Percentiles rank a stretch among this genome's conserved stretches.
phyloP scores from a whole-genome alignment of 2,888 invertebrate species.

The Tachina fera region DNA sequence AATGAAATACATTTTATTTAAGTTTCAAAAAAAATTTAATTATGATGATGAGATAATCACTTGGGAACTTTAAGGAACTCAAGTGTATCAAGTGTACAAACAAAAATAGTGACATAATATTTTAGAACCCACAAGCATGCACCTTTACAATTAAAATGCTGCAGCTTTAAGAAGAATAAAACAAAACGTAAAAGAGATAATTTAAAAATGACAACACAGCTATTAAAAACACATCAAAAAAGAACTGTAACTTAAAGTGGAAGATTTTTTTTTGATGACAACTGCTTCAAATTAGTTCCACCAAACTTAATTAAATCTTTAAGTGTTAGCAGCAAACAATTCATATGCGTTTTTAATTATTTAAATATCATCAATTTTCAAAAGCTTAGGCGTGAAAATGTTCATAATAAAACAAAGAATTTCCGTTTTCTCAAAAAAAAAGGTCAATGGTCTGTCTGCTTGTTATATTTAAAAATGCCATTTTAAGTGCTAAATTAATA shows the following conservation, averaged over 20 bases:
- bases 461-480: background rate
- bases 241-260: background rate
- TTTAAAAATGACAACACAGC: background rate
- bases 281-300: constrained; percentile 59
- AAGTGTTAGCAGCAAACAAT: background rate
- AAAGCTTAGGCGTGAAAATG: constrained; percentile 32
- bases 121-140: constrained; percentile 21
- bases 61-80: constrained; percentile 36
- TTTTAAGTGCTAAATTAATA: background rate
- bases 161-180: background rate
- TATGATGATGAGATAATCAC: constrained; percentile 14
- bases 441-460: constrained; percentile 23
- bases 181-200: background rate
- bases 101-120: constrained; percentile 40
- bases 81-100: constrained; percentile 35
- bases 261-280: background rate
- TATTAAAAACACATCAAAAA: constrained; percentile 60
- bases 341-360: background rate
- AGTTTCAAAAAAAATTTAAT: background rate
- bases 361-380: constrained; percentile 13
- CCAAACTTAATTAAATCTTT: constrained; percentile 50
- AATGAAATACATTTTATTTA: background rate
- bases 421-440: constrained; percentile 60
- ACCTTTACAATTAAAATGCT: constrained; percentile 15
- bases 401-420: constrained; percentile 39